phyloP scores from a whole-genome alignment of 2,797 vertebrate genomes.

The Catamblyrhynchus diadema region DNA sequence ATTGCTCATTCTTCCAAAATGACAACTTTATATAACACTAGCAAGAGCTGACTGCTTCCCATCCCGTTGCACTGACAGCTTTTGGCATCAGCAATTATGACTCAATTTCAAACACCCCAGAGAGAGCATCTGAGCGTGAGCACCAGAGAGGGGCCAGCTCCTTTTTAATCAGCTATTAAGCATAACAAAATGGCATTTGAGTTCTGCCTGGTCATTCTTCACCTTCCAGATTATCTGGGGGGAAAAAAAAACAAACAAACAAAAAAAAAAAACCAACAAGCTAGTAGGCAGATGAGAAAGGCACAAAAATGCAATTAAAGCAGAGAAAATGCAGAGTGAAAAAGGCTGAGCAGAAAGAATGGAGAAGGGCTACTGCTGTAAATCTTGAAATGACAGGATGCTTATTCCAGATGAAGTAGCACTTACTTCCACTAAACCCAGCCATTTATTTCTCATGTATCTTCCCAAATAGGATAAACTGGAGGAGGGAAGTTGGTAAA shows the following conservation, averaged over 20 bases:
- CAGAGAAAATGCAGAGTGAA: neutral
- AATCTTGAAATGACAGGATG: neutral
- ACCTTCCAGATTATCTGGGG: neutral
- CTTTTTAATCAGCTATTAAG: neutral
- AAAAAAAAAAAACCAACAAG: neutral
- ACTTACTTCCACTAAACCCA: neutral
- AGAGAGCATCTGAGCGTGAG: neutral
- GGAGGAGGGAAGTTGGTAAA: neutral
- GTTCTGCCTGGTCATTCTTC: constrained; percentile 4
- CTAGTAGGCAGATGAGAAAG: neutral
- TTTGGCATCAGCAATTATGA: constrained; percentile 34
- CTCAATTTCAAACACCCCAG: constrained; percentile 22
- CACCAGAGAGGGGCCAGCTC: neutral
- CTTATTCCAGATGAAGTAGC: constrained; percentile 7
- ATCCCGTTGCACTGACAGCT: constrained; percentile 38
- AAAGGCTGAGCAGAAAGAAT: neutral
- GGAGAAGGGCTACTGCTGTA: neutral
- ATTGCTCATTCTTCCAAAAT: constrained; percentile 54
- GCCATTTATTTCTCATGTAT: constrained; percentile 7
- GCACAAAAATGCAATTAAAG: neutral
- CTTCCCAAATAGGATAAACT: constrained; percentile 3
- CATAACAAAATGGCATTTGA: neutral
- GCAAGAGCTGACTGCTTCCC: constrained; percentile 13
- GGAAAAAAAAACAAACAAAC: rapidly evolving
- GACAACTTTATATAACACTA: constrained; percentile 42